These are phyloP conservation scores for Ammodytes dubius DNA, from an alignment of 2,113 vertebrate genomes.

Conservation along the genomic window DNA sequence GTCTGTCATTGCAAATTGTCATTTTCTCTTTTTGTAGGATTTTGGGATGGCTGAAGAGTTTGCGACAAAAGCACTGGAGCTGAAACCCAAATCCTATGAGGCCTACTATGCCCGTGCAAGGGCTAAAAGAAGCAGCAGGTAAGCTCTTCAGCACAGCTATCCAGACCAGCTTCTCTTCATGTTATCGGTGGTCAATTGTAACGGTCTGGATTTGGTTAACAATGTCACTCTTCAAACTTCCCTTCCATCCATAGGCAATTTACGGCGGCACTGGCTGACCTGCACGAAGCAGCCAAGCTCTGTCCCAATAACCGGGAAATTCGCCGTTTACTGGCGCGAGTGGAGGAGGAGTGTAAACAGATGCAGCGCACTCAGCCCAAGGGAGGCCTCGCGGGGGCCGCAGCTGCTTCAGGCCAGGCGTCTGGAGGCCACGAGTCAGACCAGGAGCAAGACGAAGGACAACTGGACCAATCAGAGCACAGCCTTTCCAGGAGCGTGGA, in stretches of 20 bases:
- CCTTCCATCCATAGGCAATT: conserved; percentile 88
- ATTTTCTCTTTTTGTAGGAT: conserved; percentile 83
- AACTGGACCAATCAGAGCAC: conserved; percentile 67
- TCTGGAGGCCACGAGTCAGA: conserved; percentile 85
- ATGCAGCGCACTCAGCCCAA: conserved; percentile 89
- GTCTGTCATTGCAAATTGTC: not conserved
- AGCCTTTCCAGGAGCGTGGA: conserved; percentile 66
- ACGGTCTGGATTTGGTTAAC: conserved; percentile 8
- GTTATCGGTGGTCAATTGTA: not conserved
- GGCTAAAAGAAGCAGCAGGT: conserved; percentile 99
- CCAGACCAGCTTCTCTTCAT: not conserved
- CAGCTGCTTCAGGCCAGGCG: conserved; percentile 69
- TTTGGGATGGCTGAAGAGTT: conserved; percentile 99
- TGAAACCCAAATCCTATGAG: conserved; percentile 97
- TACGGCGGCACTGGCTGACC: conserved; percentile 90
- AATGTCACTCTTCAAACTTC: not conserved
- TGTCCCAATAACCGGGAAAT: conserved; percentile 96
- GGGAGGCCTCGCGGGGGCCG: conserved; percentile 67
- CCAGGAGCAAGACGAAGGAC: conserved; percentile 83
- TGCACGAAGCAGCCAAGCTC: conserved; percentile 92
- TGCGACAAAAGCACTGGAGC: conserved; percentile 95
- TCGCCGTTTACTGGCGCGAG: conserved; percentile 90
- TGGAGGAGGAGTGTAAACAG: conserved; percentile 96
- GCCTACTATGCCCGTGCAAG: conserved; percentile 96
- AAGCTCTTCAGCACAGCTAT: conserved; percentile 55